phyloP scores from a whole-genome alignment of 2,888 invertebrate genomes.

The Heliconius ismenius region DNA sequence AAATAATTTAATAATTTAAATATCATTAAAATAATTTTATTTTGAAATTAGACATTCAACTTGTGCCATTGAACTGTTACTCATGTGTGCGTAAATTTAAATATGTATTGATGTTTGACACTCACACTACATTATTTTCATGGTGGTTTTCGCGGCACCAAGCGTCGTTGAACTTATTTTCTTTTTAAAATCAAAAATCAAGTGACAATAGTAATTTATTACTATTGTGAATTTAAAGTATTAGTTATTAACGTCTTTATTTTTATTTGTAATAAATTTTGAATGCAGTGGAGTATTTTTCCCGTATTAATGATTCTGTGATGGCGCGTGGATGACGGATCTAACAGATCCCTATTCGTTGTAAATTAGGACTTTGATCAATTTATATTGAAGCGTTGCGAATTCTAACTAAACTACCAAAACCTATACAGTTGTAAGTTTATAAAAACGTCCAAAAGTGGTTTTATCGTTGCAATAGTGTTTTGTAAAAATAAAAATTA shows the following conservation, averaged over 20 bases:
- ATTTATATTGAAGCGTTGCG: conserved; percentile 57
- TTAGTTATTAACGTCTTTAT: conserved; percentile 44
- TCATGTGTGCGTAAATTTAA: conserved; percentile 35
- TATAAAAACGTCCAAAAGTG: conserved; percentile 39
- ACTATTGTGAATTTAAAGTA: conserved; percentile 50
- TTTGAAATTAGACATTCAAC: conserved; percentile 17
- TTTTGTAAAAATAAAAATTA: conserved; percentile 68
- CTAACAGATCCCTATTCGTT: conserved; percentile 63
- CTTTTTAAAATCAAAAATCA: conserved; percentile 52
- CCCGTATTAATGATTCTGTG: conserved; percentile 54
- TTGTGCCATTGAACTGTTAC: conserved; percentile 36
- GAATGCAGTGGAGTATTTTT: conserved; percentile 44
- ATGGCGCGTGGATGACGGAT: conserved; percentile 76
- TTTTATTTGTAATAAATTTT: conserved; percentile 41
- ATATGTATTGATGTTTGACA: conserved; percentile 34
- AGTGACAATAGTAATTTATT: conserved; percentile 46
- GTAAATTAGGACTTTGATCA: conserved; percentile 71
- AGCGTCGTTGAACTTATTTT: conserved; percentile 67
- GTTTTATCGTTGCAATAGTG: conserved; percentile 46
- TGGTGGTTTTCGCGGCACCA: conserved; percentile 72
- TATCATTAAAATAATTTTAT: not conserved
- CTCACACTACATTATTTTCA: conserved; percentile 51
- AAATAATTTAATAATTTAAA: not conserved
- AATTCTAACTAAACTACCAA: conserved; percentile 59
- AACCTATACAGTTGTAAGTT: conserved; percentile 51